Evolutionary conservation across 2,797 vertebrate genomes (phyloP).

Genomic region (Octomys mimax): DNA sequence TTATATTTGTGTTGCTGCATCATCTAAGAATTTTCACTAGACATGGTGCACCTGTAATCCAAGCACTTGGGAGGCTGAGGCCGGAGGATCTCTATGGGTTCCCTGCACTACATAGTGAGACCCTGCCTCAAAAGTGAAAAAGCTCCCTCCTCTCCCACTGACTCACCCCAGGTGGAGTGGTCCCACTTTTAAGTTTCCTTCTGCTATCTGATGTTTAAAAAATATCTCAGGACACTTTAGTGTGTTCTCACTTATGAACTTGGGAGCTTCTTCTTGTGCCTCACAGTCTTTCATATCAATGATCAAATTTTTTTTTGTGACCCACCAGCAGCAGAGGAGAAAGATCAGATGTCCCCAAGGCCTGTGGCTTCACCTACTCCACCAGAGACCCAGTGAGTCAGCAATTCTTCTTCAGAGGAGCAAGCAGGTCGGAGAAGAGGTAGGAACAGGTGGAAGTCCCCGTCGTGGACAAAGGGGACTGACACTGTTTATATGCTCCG

Average conservation of each 20-base stretch:
- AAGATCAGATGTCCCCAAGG: background rate
- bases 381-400: background rate
- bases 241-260: background rate
- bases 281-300: background rate
- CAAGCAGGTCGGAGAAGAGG: background rate
- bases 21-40: accelerated
- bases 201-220: background rate
- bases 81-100: background rate
- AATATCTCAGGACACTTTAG: background rate
- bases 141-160: too few relatives aligned
- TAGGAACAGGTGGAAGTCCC: background rate
- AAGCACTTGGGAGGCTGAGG: background rate
- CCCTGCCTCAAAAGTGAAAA: background rate
- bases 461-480: background rate
- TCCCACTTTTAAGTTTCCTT: background rate
- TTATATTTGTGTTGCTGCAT: background rate
- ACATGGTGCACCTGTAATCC: background rate
- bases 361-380: background rate
- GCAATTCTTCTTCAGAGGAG: background rate
- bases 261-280: background rate
- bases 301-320: background rate
- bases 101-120: background rate
- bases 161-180: background rate
- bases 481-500: accelerated
- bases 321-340: background rate